Percentiles rank a stretch among this genome's conserved stretches.
These are phyloP conservation scores for Aphodius granarius DNA, from an alignment of 2,888 invertebrate species.

Conservation along the genomic window DNA sequence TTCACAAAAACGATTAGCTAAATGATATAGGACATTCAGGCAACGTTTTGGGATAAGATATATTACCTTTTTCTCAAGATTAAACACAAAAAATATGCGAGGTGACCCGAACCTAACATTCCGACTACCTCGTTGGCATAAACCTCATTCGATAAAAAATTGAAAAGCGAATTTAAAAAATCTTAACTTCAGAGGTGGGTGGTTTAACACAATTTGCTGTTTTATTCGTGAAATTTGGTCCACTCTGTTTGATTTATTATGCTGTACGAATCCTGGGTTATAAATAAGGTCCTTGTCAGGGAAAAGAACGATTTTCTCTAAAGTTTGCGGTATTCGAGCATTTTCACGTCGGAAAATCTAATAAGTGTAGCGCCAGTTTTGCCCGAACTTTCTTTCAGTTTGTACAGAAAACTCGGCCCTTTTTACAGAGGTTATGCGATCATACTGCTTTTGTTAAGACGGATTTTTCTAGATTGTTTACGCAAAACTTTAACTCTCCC, in stretches of 20 bases:
- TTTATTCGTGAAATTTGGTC: too few species aligned
- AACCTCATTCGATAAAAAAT: too few species aligned
- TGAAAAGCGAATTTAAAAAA: too few species aligned
- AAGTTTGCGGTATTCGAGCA: background rate
- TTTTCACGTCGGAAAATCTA: background rate
- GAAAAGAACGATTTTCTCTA: background rate
- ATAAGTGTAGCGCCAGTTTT: background rate
- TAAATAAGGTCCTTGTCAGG: background rate
- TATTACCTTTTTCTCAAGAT: background rate
- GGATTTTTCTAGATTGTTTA: background rate
- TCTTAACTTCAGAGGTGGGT: too few species aligned
- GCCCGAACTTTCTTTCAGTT: background rate
- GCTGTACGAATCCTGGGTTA: background rate
- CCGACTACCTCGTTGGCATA: too few species aligned
- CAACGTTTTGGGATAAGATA: too few species aligned
- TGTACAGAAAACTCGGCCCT: too few species aligned
- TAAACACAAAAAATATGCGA: background rate
- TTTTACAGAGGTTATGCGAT: background rate
- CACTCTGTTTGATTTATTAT: background rate
- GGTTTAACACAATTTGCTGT: background rate
- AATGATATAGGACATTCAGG: too few species aligned
- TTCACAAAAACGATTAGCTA: background rate
- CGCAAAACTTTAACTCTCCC: background rate
- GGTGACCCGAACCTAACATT: too few species aligned
- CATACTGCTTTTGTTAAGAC: background rate